A percentile compares a stretch with the other conserved stretches of the same genome.
These are phyloP conservation scores for Magallana ariakensis DNA, from an alignment of 1,140 invertebrate species.

Conservation along the genomic window DNA sequence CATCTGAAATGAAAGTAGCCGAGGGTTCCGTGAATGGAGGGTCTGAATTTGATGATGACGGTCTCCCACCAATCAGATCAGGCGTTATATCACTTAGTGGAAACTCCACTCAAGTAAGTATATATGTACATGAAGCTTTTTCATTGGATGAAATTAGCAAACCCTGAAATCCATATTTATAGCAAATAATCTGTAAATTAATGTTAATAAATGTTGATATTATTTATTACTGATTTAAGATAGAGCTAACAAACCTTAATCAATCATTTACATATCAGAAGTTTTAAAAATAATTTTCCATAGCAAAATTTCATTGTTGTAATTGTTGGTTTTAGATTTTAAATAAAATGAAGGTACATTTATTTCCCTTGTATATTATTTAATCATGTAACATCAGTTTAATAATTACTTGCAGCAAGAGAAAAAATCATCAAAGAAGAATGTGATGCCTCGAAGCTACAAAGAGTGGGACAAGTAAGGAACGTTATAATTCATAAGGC, in stretches of 20 bases:
- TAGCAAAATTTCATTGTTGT: too few relatives aligned
- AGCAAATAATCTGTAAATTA: too few relatives aligned
- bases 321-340: too few relatives aligned
- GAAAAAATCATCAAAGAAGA: slow-evolving; percentile 48
- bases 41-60: slow-evolving; percentile 50
- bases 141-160: too few relatives aligned
- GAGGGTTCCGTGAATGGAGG: slow-evolving; percentile 18
- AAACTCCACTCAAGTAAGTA: neutral
- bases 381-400: neutral
- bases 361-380: neutral
- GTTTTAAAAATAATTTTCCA: neutral
- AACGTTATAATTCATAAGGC: neutral
- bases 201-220: too few relatives aligned
- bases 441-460: slow-evolving; percentile 62
- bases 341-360: too few relatives aligned
- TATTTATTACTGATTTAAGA: too few relatives aligned
- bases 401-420: neutral
- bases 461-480: slow-evolving; percentile 77
- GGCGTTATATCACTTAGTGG: slow-evolving; percentile 46
- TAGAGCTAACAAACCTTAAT: too few relatives aligned
- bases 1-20: slow-evolving; percentile 41
- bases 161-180: too few relatives aligned
- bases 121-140: neutral
- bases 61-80: slow-evolving; percentile 53
- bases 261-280: neutral